Evolutionary conservation across 2,113 vertebrate genomes (phyloP).

Genomic region (Semnornis frantzii): DNA sequence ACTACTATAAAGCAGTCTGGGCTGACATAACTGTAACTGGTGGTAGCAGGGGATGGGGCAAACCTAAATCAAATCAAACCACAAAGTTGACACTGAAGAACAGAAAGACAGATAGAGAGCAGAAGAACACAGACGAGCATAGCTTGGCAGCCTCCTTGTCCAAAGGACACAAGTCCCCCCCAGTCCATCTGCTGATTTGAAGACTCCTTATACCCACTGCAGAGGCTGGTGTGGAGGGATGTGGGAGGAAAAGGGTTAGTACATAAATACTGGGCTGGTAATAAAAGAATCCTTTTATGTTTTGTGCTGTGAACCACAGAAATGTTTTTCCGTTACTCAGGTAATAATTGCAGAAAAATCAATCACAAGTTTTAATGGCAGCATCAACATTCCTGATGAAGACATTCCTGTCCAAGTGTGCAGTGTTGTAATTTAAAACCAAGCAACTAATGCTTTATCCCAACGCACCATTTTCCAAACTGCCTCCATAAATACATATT

Average conservation of each 20-base stretch:
- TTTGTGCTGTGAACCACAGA: neutral
- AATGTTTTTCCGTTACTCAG: neutral
- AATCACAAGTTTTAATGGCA: neutral
- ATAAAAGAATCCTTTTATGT: neutral
- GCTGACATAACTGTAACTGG: neutral
- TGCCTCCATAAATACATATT: conserved; percentile 26
- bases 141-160: conserved; percentile 19
- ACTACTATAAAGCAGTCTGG: neutral
- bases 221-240: conserved; percentile 47
- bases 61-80: conserved; percentile 13
- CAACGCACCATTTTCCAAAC: conserved; percentile 22
- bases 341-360: neutral
- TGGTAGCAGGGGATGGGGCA: neutral
- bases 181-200: conserved; percentile 1
- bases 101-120: neutral
- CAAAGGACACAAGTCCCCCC: neutral
- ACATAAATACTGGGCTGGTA: neutral
- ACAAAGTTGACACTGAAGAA: neutral
- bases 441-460: conserved; percentile 49
- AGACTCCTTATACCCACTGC: conserved; percentile 68
- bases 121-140: neutral
- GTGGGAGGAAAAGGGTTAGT: conserved; percentile 36
- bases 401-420: neutral
- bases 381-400: neutral
- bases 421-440: conserved; percentile 29